A percentile compares a stretch with the other conserved stretches of the same genome.
phyloP scores from a whole-genome alignment of 2,113 vertebrate species.

The Uropsilus gracilis region DNA sequence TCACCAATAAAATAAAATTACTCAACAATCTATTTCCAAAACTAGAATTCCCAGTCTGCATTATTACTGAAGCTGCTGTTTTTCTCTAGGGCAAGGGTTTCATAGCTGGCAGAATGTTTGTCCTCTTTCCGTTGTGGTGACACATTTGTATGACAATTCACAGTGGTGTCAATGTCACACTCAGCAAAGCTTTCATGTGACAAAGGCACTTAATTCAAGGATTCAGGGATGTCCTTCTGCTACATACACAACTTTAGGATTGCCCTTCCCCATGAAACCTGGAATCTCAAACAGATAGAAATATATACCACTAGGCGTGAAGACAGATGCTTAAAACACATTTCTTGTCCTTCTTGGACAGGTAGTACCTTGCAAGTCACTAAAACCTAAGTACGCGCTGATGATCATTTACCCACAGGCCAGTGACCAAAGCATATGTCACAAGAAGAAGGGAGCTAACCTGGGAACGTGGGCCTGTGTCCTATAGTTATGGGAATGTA shows the following conservation, averaged over 20 bases:
- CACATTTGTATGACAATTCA: background rate
- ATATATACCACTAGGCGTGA: background rate
- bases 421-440: background rate
- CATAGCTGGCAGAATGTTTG: background rate
- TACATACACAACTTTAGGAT: background rate
- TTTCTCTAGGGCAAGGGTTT: background rate
- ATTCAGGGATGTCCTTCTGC: background rate
- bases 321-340: background rate
- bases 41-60: background rate
- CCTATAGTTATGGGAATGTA: no score
- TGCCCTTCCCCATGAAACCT: background rate
- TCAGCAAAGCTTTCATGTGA: background rate
- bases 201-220: background rate
- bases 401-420: background rate
- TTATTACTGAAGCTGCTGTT: background rate
- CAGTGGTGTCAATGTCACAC: background rate
- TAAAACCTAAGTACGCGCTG: background rate
- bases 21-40: background rate
- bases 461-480: no score
- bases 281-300: background rate
- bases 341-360: background rate
- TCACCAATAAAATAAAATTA: background rate
- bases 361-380: background rate
- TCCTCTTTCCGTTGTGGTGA: background rate
- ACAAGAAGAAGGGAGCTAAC: background rate